Evolutionary conservation across 1,140 invertebrate species (phyloP).

Genomic region (Listronotus oregonensis): DNA sequence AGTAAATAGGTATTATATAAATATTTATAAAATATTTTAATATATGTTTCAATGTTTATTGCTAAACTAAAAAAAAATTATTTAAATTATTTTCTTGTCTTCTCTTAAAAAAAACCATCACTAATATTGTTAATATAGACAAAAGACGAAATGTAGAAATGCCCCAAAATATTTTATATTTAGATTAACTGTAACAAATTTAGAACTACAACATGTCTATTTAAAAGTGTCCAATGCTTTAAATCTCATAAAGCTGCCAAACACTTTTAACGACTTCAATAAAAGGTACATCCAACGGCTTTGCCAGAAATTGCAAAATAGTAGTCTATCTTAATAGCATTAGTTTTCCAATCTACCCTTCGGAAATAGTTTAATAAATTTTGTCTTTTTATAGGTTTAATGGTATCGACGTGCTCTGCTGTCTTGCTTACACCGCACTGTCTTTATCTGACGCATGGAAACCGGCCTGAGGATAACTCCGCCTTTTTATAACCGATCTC

Average conservation of each 20-base stretch:
- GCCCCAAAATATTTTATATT: too few species aligned
- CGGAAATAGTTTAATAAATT: conserved; percentile 45
- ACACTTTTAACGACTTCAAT: conserved; percentile 16
- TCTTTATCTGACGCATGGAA: conserved; percentile 31
- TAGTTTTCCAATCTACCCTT: conserved; percentile 47
- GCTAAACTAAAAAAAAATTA: too few species aligned
- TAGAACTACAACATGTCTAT: too few species aligned
- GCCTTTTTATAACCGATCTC: conserved; percentile 49
- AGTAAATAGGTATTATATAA: too few species aligned
- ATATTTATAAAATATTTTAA: too few species aligned
- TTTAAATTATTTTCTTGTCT: too few species aligned
- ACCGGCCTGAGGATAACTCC: conserved; percentile 36
- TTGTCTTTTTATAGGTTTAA: conserved; percentile 46
- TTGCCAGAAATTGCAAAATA: conserved; percentile 34
- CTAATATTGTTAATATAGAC: too few species aligned
- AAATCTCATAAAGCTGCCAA: conserved; percentile 9
- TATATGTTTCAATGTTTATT: too few species aligned
- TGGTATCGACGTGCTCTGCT: conserved; percentile 32
- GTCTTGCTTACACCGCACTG: conserved; percentile 26
- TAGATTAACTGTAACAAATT: too few species aligned
- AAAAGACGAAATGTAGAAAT: too few species aligned
- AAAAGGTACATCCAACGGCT: conserved; percentile 18
- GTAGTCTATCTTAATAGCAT: conserved; percentile 42
- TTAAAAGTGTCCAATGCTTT: too few species aligned
- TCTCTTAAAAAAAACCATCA: too few species aligned